These are phyloP conservation scores for Dolichoris vasculosae DNA, from an alignment of 1,140 invertebrate genomes.

Conservation along the genomic window DNA sequence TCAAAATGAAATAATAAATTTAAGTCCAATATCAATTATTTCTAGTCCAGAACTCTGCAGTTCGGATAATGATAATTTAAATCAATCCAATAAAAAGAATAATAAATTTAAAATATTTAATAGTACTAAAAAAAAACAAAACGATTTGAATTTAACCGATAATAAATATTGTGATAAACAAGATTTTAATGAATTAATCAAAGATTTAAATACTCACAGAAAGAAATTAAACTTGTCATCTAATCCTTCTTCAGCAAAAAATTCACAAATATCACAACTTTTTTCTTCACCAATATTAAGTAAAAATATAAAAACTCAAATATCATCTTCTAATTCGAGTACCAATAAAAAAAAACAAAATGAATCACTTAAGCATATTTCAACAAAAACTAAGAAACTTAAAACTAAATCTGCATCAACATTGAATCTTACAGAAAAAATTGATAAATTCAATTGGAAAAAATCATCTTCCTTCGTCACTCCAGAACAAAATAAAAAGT, in stretches of 20 bases:
- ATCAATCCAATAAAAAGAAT: slow-evolving; percentile 8
- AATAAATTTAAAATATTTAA: not conserved
- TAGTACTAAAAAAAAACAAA: not conserved
- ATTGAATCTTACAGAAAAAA: slow-evolving; percentile 14
- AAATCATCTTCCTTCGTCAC: slow-evolving; percentile 9
- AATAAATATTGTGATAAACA: slow-evolving; percentile 39
- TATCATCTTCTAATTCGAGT: not conserved
- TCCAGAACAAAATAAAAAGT: slow-evolving; percentile 26
- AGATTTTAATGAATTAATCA: slow-evolving; percentile 26
- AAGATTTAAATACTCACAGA: not conserved
- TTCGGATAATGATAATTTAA: not conserved
- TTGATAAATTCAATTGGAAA: not conserved
- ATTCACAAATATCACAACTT: not conserved
- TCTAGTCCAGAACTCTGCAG: slow-evolving; percentile 54
- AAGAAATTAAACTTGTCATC: not conserved
- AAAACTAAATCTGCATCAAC: slow-evolving; percentile 46
- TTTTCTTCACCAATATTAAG: slow-evolving; percentile 40
- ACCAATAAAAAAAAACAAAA: not conserved
- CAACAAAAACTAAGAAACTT: slow-evolving; percentile 22
- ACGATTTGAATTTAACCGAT: slow-evolving; percentile 4
- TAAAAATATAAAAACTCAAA: slow-evolving; percentile 3
- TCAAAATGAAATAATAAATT: slow-evolving; percentile 5
- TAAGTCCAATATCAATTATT: slow-evolving; percentile 51
- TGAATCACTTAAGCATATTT: not conserved
- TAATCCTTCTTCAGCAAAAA: not conserved